Percentiles rank a stretch among this genome's conserved stretches.
phyloP scores from a whole-genome alignment of 2,797 vertebrate species.

The Poliocrania exsul region DNA sequence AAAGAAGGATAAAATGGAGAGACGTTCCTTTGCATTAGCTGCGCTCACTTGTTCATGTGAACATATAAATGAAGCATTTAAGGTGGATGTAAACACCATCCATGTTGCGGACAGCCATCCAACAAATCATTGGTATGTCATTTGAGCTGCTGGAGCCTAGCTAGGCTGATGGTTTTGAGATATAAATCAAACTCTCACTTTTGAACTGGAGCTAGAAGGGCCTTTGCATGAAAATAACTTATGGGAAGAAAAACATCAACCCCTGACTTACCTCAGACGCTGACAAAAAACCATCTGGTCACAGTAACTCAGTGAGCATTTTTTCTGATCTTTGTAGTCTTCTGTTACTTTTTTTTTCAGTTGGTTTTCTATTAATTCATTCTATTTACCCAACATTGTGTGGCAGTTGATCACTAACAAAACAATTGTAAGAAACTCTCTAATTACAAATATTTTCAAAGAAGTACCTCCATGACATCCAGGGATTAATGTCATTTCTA shows the following conservation, averaged over 20 bases:
- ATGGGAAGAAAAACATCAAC: background rate
- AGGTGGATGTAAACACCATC: background rate
- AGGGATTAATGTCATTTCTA: background rate
- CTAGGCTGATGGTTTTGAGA: background rate
- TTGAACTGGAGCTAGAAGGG: background rate
- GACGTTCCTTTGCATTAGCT: constrained; percentile 16
- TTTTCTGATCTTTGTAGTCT: background rate
- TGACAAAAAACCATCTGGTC: background rate
- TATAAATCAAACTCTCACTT: constrained; percentile 25
- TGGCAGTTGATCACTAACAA: background rate
- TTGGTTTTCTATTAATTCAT: background rate
- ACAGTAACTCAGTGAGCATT: background rate
- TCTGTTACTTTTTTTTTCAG: background rate
- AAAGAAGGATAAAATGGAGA: background rate
- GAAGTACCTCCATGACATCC: background rate
- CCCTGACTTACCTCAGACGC: background rate
- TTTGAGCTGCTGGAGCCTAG: constrained; percentile 20
- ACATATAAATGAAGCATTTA: constrained; percentile 28
- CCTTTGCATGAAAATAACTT: background rate
- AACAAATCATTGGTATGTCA: background rate
- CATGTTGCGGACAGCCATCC: background rate
- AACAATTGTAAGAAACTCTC: background rate
- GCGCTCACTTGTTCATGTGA: constrained; percentile 1
- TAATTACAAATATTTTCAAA: background rate
- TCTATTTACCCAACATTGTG: fast-evolving